Percentiles rank a stretch among this genome's conserved stretches.
Evolutionary conservation across 2,888 invertebrate species (phyloP).

Genomic region (Criorhina ranunculi): DNA sequence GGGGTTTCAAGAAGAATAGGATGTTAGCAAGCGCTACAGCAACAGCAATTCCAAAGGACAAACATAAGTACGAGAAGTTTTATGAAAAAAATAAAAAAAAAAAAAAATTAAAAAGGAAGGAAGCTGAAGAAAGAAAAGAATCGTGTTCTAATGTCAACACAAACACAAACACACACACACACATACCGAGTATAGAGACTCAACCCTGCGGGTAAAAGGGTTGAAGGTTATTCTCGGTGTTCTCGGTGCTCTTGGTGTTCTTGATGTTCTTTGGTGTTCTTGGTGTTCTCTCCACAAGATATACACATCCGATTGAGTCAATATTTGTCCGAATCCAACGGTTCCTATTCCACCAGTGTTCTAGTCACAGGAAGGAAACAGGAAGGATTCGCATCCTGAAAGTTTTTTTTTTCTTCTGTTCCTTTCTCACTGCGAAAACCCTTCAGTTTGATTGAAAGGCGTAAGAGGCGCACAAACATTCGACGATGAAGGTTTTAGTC

Average conservation of each 20-base stretch:
- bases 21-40: conserved; percentile 59
- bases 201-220: conserved; percentile 42
- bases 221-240: conserved; percentile 56
- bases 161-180: conserved; percentile 4
- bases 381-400: conserved; percentile 71
- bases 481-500: not conserved
- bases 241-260: not conserved
- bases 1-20: conserved; percentile 30
- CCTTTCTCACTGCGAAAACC: conserved; percentile 10
- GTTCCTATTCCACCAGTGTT: conserved; percentile 34
- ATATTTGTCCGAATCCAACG: conserved; percentile 74
- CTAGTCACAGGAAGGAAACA: conserved; percentile 62
- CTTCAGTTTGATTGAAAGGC: conserved; percentile 70
- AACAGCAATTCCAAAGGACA: conserved; percentile 63
- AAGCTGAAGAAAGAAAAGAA: conserved; percentile 60
- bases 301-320: conserved; percentile 72
- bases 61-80: conserved; percentile 55
- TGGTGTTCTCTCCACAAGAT: conserved; percentile 53
- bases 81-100: conserved; percentile 41
- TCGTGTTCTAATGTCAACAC: conserved; percentile 70
- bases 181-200: not conserved
- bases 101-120: conserved; percentile 37
- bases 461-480: conserved; percentile 58
- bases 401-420: conserved; percentile 10
- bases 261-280: no score